Conservation (phyloP, 2,797 vertebrate genomes). For the Aldrovandia affinis region DNA sequence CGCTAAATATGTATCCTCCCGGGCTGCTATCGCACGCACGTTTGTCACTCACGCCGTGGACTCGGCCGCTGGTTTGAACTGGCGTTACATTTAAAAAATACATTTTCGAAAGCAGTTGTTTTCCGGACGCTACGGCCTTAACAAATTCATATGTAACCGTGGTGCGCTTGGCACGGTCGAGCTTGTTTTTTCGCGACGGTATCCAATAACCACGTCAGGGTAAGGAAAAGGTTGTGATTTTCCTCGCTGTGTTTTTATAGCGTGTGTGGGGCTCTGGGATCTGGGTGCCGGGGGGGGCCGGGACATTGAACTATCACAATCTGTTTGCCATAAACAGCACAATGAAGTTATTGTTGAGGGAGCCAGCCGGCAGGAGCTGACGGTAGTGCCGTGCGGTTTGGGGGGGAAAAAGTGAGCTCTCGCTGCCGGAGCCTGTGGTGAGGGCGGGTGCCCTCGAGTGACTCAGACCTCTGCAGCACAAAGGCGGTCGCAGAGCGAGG, state of each 20-base stretch:
- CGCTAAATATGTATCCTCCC: not conserved
- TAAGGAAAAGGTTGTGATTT: not conserved
- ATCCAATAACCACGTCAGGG: not conserved
- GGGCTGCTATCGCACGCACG: not conserved
- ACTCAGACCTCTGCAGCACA: slow-evolving; percentile 18
- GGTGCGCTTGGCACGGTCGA: not conserved
- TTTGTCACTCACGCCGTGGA: not conserved
- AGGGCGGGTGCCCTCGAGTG: slow-evolving; percentile 8
- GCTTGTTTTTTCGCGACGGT: not conserved
- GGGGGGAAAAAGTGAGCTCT: not conserved
- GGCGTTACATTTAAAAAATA: no score
- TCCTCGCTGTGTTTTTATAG: slow-evolving; percentile 4
- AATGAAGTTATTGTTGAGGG: slow-evolving; percentile 73
- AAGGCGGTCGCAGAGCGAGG: slow-evolving; percentile 7
- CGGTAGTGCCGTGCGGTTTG: not conserved
- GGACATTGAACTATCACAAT: slow-evolving; percentile 56
- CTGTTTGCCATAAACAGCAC: slow-evolving; percentile 72
- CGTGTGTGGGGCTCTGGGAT: not conserved
- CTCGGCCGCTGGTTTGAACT: not conserved
- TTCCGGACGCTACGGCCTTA: not conserved
- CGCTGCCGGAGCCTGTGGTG: not conserved
- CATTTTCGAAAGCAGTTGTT: no score
- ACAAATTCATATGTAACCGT: not conserved
- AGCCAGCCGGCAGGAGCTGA: slow-evolving; percentile 53
- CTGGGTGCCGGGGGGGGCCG: slow-evolving; percentile 31